Evolutionary conservation across 2,113 vertebrate species (phyloP).

Genomic region (Panurus biarmicus): DNA sequence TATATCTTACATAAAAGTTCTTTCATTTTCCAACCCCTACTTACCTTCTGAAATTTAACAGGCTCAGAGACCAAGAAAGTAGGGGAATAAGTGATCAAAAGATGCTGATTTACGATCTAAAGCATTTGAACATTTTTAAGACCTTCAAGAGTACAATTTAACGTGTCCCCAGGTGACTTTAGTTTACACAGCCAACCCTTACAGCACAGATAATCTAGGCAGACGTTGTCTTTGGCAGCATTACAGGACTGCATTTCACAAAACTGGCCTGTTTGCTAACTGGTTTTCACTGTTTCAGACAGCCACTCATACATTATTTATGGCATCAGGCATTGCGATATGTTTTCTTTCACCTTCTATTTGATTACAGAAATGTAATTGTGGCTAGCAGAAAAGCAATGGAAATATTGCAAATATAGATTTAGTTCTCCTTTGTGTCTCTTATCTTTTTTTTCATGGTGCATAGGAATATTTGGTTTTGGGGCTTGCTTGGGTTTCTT

Average conservation of each 20-base stretch:
- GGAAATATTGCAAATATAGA: constrained; percentile 2
- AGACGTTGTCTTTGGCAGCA: constrained; percentile 42
- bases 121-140: constrained; percentile 48
- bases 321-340: neutral
- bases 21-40: neutral
- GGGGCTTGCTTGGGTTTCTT: neutral
- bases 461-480: neutral
- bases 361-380: constrained; percentile 24
- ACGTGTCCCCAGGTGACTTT: constrained; percentile 15
- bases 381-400: constrained; percentile 23
- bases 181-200: constrained; percentile 39
- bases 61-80: neutral
- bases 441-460: neutral
- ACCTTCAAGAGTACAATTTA: constrained; percentile 47
- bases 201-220: constrained; percentile 38
- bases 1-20: neutral
- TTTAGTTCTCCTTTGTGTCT: neutral
- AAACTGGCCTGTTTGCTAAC: constrained; percentile 12
- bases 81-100: constrained; percentile 19
- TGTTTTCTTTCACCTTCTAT: constrained; percentile 37
- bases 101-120: constrained; percentile 36
- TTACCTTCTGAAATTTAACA: constrained; percentile 8
- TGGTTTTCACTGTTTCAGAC: constrained; percentile 17
- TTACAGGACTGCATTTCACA: neutral
- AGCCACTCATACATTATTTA: constrained; percentile 28